A percentile compares a stretch with the other conserved stretches of the same genome.
phyloP scores from a whole-genome alignment of 1,140 invertebrate genomes.

The Rhizoglyphus robini region DNA sequence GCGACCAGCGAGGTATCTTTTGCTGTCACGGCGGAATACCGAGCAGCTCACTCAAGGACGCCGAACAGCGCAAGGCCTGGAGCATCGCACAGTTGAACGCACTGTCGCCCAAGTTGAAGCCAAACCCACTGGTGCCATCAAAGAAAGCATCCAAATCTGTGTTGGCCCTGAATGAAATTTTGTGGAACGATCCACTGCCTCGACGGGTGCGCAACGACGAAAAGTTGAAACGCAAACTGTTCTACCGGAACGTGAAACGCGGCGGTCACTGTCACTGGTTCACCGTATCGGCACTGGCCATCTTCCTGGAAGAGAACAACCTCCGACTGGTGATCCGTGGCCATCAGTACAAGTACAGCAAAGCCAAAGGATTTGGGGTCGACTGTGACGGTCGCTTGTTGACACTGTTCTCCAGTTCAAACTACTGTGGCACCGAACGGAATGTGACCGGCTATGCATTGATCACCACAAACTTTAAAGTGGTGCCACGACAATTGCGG shows the following conservation, averaged over 20 bases:
- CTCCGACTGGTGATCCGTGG: background rate
- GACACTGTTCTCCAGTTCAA: too few relatives aligned
- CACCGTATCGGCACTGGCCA: background rate
- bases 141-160: background rate
- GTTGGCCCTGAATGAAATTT: background rate
- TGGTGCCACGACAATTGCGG: too few relatives aligned
- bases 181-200: background rate
- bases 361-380: background rate
- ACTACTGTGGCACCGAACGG: too few relatives aligned
- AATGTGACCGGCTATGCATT: too few relatives aligned
- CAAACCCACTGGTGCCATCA: background rate
- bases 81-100: too few relatives aligned
- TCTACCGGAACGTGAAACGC: background rate
- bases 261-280: background rate
- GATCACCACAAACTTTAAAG: too few relatives aligned
- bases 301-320: background rate
- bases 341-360: too few relatives aligned
- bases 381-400: background rate
- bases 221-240: too few relatives aligned
- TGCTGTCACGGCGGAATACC: constrained; percentile 31
- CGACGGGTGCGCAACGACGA: background rate
- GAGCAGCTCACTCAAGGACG: constrained; percentile 55
- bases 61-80: too few relatives aligned
- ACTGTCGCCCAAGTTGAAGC: background rate
- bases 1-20: too few relatives aligned